Base-by-base conservation (phyloP, 2,888 invertebrate species). In the Cistogaster globosa region DNA sequence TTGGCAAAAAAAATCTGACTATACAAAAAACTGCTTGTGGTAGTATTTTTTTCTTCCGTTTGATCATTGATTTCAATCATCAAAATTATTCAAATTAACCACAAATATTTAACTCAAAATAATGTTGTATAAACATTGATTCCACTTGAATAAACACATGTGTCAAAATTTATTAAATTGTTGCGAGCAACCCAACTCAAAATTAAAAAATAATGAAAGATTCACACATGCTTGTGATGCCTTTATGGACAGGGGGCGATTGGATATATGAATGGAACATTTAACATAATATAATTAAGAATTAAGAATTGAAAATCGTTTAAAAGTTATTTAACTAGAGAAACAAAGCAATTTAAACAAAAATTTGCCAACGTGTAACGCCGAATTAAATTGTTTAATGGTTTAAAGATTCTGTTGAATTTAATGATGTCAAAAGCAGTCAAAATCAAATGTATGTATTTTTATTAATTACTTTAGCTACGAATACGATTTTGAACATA, bases 121-220 rank as follows among this genome's bases (percentile, higher is more conserved):
- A 45, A 38, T 81, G 67, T 68, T 81, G 74, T 60, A 45, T 75
- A 68, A 81, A 81, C 48, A 81, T 79, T 81, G 55, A 55, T 57
- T 81, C 45, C 75, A 69, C 32, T 81, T 81, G 81, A 38, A 16
- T 81, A 5, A 48, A 38, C 68, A 18, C 60, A 81, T 68, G 68
- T 81, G 68, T 57, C 68, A 75, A 75, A 81, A 69, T 69, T 75
- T 48, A 69, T 32, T 26, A 68, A 75, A 48, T 57, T 68, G 16
- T 45, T 60, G 60, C 36, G 42, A 16, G 7, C 32, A 60, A 75
- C 68, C 75, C 68, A 69, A 81, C 42, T 81, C 75, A 81, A 75
- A 51, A 14, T 69, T 75, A 81, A 75, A 36, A 36, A 22, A 36
- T 57, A 68, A 18, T 75, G 75, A 81, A 68, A 55, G 60, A 69